These are phyloP conservation scores for Pygoscelis antarcticus DNA, from an alignment of 2,113 vertebrate species.

Conservation along the genomic window DNA sequence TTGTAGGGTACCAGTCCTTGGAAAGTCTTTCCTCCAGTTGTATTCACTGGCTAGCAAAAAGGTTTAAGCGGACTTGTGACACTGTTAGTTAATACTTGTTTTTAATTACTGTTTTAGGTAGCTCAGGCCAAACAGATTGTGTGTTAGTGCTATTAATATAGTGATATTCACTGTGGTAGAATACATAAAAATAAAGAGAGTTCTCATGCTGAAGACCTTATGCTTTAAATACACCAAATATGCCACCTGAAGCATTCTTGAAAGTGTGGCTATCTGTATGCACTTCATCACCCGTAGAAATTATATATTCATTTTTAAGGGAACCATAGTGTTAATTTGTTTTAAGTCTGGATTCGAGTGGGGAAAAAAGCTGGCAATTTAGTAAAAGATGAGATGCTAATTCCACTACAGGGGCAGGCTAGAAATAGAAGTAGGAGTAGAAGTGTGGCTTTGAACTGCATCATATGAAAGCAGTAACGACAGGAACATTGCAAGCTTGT, in stretches of 20 bases:
- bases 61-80: not conserved
- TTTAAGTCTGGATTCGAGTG: not conserved
- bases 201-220: not conserved
- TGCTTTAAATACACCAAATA: not conserved
- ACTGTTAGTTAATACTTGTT: not conserved
- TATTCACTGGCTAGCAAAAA: not conserved
- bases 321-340: not conserved
- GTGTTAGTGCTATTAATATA: not conserved
- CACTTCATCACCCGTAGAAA: not conserved
- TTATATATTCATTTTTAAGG: not conserved
- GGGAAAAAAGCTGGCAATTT: not conserved
- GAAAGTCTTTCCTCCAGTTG: not conserved
- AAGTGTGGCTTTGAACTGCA: constrained; percentile 27
- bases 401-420: not conserved
- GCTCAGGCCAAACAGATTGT: not conserved
- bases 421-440: not conserved
- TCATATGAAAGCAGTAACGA: not conserved
- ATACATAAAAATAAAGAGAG: not conserved
- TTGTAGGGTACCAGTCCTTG: not conserved
- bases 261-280: not conserved
- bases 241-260: not conserved
- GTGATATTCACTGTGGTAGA: not conserved
- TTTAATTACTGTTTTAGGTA: not conserved
- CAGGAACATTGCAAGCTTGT: not conserved
- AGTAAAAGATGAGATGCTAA: not conserved